Percentiles rank a stretch among this genome's conserved stretches.
phyloP scores from a whole-genome alignment of 2,797 vertebrate genomes.

The Manis crassicaudata region DNA sequence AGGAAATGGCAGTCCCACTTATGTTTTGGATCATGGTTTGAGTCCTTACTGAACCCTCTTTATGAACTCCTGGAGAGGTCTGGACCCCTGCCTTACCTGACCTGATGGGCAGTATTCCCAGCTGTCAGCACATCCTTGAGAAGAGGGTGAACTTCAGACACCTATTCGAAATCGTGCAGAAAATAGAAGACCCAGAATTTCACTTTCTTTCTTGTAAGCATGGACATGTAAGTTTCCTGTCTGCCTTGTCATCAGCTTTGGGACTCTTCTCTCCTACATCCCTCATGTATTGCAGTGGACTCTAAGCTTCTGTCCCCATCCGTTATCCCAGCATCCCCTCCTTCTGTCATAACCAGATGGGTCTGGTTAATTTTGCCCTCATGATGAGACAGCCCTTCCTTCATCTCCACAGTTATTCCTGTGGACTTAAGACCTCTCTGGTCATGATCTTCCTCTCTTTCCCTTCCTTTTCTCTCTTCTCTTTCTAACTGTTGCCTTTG shows the following conservation, averaged over 20 bases:
- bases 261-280: not conserved
- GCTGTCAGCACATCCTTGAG: constrained; percentile 68
- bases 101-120: constrained; percentile 74
- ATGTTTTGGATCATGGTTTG: constrained; percentile 68
- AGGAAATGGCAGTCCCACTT: constrained; percentile 73
- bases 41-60: constrained; percentile 72
- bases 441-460: not conserved
- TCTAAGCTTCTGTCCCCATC: not conserved
- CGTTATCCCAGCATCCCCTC: constrained; percentile 28
- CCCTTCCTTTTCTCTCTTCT: not conserved
- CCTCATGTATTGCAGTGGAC: not conserved
- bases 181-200: constrained; percentile 69
- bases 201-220: constrained; percentile 73
- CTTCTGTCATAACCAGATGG: constrained; percentile 34
- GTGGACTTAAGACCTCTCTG: not conserved
- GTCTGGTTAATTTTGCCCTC: constrained; percentile 50
- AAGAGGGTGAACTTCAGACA: constrained; percentile 59
- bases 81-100: constrained; percentile 76
- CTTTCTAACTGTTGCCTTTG: not conserved
- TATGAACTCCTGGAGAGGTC: constrained; percentile 78
- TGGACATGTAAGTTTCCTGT: constrained; percentile 65
- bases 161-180: constrained; percentile 68
- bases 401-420: constrained; percentile 36
- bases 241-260: constrained; percentile 72
- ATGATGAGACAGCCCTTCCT: constrained; percentile 8